These are phyloP conservation scores for Myrmecobius fasciatus DNA, from an alignment of 2,113 vertebrate species.

Conservation along the genomic window DNA sequence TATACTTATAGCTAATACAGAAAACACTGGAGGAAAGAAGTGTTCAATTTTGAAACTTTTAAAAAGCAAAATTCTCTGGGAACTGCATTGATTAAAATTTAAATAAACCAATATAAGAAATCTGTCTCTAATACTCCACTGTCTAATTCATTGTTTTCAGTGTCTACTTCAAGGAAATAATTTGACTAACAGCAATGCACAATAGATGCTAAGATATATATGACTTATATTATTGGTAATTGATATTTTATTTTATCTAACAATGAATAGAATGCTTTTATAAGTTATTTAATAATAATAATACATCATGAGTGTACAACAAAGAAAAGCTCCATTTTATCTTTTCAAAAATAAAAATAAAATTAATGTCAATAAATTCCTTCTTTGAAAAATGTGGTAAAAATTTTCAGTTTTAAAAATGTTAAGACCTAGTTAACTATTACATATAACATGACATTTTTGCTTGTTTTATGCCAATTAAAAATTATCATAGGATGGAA, in stretches of 20 bases:
- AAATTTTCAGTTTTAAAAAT: not conserved
- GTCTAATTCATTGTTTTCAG: not conserved
- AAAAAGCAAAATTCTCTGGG: not conserved
- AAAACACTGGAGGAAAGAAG: not conserved
- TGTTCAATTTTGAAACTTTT: not conserved
- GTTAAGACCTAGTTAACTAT: not conserved
- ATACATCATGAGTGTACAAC: not conserved
- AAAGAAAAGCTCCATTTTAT: not conserved
- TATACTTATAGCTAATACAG: not conserved
- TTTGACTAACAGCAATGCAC: not conserved
- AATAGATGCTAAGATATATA: not conserved
- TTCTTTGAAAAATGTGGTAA: not conserved
- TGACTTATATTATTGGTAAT: not conserved
- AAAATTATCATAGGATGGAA: not conserved
- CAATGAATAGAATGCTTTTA: not conserved
- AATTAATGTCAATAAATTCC: not conserved
- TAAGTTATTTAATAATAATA: not conserved
- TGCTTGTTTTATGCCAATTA: not conserved
- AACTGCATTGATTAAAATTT: not conserved
- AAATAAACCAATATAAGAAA: not conserved
- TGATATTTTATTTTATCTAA: not conserved
- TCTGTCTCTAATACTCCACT: not conserved
- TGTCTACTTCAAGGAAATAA: not conserved
- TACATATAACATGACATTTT: not conserved
- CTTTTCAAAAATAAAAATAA: not conserved